Base-by-base conservation (phyloP, 2,888 invertebrate genomes). In the Metopia argyrocephala region DNA sequence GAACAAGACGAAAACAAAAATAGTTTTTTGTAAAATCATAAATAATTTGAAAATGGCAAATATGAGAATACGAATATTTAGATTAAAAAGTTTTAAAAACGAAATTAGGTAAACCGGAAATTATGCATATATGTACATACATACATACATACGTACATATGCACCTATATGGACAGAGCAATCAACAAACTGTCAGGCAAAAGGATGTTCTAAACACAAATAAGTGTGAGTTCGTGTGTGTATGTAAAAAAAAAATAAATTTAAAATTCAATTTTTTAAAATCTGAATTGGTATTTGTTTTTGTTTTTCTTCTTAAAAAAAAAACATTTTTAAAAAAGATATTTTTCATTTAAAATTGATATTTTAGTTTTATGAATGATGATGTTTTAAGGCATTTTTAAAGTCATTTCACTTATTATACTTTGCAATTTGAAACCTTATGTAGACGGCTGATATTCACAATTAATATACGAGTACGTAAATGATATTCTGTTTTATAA, bases 21-120 rank as follows among this genome's bases (percentile, higher is more conserved):
- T n/a, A n/a, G n/a, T n/a, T n/a, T 70, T 76, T 76, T 78, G 71
- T 54, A 66, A 48, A 66, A 46, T 45, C 5, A 21, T 48, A 5
- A 23, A 62, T 61, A 78, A 78, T 73, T 78, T 68, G 48, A 61
- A 78, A 78, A 71, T 78, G 78, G n/a, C n/a, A n/a, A 78, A 78
- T 73, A 73, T 68, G 48, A 61, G 73, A 78, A 78, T 78, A 71
- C 66, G 61, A 73, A 78, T 73, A 73, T 78, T 73, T 73, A 68
- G 78, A 78, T 78, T 73, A 73, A 78, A 78, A 73, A 73, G 54
- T 62, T 61, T 66, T 45, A 20, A 73, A 78, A 38, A 78, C 38
- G 46, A 78, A 78, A 78, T 78, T 78, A 78, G 78, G 71, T 73
- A 78, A 78, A 78, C 78, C 78, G 78, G 78, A 78, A 78, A 78